Evolutionary conservation across 2,113 vertebrate genomes (phyloP).

Genomic region (Ptilorrhoa leucosticta): DNA sequence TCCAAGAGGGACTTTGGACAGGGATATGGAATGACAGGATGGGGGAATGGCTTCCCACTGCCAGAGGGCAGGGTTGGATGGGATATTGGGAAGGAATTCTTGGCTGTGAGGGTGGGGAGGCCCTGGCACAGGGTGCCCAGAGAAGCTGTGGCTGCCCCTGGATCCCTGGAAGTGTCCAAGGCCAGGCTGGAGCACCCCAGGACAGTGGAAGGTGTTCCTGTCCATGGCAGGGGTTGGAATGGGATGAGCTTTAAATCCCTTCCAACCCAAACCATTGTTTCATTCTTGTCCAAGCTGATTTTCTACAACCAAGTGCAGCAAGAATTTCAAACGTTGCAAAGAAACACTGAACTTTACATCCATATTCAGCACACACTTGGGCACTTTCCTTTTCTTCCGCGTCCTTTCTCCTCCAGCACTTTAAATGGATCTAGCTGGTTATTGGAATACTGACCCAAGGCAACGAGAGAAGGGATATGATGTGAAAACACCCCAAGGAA

Average conservation of each 20-base stretch:
- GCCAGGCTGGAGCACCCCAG: accelerated
- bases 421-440: background rate
- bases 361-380: background rate
- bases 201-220: background rate
- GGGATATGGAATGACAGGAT: background rate
- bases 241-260: background rate
- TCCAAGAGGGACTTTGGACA: background rate
- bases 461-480: background rate
- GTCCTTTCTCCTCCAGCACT: background rate
- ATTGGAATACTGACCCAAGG: background rate
- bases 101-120: accelerated
- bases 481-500: constrained; percentile 15
- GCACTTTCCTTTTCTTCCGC: background rate
- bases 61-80: accelerated
- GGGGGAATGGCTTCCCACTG: background rate
- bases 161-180: background rate
- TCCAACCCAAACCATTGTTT: background rate
- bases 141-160: background rate
- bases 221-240: background rate
- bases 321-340: background rate
- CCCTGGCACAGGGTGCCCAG: background rate
- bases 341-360: background rate
- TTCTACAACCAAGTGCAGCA: background rate
- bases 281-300: background rate
- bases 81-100: accelerated